Evolutionary conservation across 2,797 vertebrate species (phyloP).

Genomic region (Catostomus latipinnis): DNA sequence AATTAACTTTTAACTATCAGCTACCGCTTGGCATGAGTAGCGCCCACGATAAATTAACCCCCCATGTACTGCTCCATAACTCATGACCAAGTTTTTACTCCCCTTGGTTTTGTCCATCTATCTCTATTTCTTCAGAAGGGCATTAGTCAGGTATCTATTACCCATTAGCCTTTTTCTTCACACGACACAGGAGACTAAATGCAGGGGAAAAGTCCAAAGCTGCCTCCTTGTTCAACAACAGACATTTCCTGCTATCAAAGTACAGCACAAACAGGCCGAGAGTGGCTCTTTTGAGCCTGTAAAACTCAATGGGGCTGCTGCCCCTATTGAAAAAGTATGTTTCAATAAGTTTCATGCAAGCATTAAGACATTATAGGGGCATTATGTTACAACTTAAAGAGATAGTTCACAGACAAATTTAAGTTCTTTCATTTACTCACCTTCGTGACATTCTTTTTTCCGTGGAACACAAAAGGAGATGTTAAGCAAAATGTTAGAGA

Average conservation of each 20-base stretch:
- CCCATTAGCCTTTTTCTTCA: conserved; percentile 62
- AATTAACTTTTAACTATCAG: conserved; percentile 89
- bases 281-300: conserved; percentile 3
- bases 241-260: conserved; percentile 56
- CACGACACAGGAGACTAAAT: conserved; percentile 29
- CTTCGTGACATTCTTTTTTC: too few relatives aligned
- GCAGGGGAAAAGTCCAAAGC: conserved; percentile 47
- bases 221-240: conserved; percentile 60
- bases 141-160: conserved; percentile 76
- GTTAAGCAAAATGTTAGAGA: too few relatives aligned
- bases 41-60: conserved; percentile 78
- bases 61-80: conserved; percentile 73
- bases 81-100: conserved; percentile 64
- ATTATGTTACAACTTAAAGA: neutral
- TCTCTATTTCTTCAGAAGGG: conserved; percentile 62
- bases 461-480: too few relatives aligned
- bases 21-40: conserved; percentile 78
- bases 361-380: neutral
- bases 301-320: conserved; percentile 23
- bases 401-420: too few relatives aligned
- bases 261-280: conserved; percentile 10
- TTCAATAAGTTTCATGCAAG: neutral
- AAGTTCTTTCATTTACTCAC: too few relatives aligned
- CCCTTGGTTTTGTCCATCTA: conserved; percentile 62
- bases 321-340: conserved; percentile 34